Conservation (phyloP, 2,797 vertebrate species). For the Esox masquinongy region DNA sequence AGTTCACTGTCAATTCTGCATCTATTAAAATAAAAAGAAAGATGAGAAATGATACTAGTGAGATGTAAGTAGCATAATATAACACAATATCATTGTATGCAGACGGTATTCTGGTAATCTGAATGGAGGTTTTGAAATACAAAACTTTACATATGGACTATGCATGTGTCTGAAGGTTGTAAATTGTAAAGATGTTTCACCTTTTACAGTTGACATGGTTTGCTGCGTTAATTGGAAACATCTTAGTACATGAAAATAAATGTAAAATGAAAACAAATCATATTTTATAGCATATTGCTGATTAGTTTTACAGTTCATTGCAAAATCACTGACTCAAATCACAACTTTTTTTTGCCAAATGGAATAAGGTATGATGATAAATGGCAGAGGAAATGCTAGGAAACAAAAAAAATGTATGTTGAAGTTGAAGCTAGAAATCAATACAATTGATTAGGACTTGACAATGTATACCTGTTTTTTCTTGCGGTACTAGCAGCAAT, state of each 20-base stretch:
- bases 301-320: neutral
- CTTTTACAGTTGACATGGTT: neutral
- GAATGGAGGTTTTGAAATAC: neutral
- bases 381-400: conserved; percentile 18
- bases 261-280: neutral
- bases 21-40: neutral
- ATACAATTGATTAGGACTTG: conserved; percentile 53
- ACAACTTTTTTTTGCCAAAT: neutral
- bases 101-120: neutral
- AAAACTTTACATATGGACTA: neutral
- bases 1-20: neutral
- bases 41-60: neutral
- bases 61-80: neutral
- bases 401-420: conserved; percentile 36
- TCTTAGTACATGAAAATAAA: neutral
- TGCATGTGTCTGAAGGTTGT: neutral
- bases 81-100: neutral
- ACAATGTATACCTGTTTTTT: conserved; percentile 54
- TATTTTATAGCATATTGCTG: neutral
- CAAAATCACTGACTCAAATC: neutral
- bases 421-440: conserved; percentile 49
- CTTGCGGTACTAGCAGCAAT: conserved; percentile 82
- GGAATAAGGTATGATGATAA: conserved; percentile 7
- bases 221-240: neutral
- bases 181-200: neutral